Evolutionary conservation across 2,888 invertebrate genomes (phyloP), one percentile per base, ranked within the genome.

Genomic region (Pyrrhia umbra): DNA sequence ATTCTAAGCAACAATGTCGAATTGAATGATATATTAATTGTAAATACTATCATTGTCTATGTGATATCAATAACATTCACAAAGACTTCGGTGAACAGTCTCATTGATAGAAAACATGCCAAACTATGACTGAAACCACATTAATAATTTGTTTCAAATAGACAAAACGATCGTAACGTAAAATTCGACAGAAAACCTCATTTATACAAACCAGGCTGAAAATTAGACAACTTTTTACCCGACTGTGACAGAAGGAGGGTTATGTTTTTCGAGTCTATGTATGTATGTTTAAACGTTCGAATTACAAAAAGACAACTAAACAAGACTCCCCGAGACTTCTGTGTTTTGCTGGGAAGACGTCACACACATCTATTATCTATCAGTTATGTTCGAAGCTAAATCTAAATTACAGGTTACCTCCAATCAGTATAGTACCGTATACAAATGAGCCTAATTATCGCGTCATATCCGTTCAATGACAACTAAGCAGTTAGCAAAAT

Each of bases 391-490:
- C 9, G 13, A 0, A 34, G 4, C 34, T n/a, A 34, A 13, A 13
- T 34, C n/a, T 4, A 34, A 34, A 34, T 34, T 34, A 5, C 5
- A n/a, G n/a, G 34, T 34, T 34, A 34, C 34, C n/a, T 34, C n/a
- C n/a, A 5, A 34, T 34, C 34, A 34, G n/a, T n/a, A n/a, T 4
- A 34, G n/a, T 34, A 9, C n/a, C n/a, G 27, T 27, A 34, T n/a
- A 34, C 34, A 34, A 34, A n/a, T 34, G 34, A n/a, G 23, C 20
- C 9, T 13, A 15, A 30, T 15, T 15, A 37, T 25, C 25, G 10
- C 47, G 42, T 21, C 34, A 68, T 9, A 37, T 43, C 34, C 34
- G 18, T 43, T 42, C 37, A 47, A 59, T 37, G 16, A 49, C 42
- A 37, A 43, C 9, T 21, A 9, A 13, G 8, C 16, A 47, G 10